These are phyloP conservation scores for Sminthopsis crassicaudata DNA, from an alignment of 2,113 vertebrate species.

Conservation along the genomic window DNA sequence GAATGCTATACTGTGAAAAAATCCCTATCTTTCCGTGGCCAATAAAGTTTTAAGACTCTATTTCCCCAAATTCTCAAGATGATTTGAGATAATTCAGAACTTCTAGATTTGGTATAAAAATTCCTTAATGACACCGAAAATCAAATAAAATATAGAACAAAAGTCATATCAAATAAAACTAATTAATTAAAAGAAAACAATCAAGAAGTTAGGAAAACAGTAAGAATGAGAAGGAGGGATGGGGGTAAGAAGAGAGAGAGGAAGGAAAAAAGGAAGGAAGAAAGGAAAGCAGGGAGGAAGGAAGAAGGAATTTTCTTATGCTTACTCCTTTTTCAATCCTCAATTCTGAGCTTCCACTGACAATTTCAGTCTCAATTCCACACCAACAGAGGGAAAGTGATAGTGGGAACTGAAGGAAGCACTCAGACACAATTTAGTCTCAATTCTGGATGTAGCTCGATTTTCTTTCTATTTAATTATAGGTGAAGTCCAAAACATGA, in stretches of 20 bases:
- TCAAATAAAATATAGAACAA: neutral
- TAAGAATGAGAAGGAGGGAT: no score
- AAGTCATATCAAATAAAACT: neutral
- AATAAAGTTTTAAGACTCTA: no score
- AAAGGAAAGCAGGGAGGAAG: no score
- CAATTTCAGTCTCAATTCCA: neutral
- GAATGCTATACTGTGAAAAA: no score
- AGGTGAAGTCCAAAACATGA: neutral
- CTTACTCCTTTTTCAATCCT: neutral
- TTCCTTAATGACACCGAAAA: neutral
- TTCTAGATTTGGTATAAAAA: neutral
- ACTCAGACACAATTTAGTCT: neutral
- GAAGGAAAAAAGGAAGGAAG: no score
- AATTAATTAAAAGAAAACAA: no score
- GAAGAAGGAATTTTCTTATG: neutral
- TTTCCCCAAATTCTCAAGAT: no score
- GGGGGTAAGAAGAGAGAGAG: no score
- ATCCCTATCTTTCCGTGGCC: no score
- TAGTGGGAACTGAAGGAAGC: neutral
- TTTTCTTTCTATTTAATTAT: neutral
- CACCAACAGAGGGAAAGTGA: neutral
- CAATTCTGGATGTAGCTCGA: neutral
- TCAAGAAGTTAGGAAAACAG: neutral
- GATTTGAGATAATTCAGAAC: no score
- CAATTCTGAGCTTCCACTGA: neutral